Conservation (phyloP, 2,797 vertebrate genomes). For the Acanthiza pusilla region DNA sequence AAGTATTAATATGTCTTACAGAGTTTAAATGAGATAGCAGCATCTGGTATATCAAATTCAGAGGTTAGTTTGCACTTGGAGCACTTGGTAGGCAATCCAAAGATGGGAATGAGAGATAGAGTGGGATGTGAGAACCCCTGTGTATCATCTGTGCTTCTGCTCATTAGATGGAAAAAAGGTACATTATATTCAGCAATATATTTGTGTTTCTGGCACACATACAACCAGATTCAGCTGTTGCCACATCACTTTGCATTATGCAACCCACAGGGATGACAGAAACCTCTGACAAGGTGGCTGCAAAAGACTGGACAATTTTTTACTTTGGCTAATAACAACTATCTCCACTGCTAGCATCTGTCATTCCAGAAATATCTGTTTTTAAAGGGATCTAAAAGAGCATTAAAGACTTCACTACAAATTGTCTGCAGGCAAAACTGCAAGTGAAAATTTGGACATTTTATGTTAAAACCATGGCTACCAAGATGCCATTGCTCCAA, state of each 20-base stretch:
- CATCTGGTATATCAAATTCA: neutral
- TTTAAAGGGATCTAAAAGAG: neutral
- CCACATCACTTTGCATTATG: neutral
- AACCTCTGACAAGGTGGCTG: neutral
- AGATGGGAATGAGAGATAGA: neutral
- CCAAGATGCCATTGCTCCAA: neutral
- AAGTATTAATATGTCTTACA: neutral
- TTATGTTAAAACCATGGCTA: neutral
- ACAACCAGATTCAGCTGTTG: neutral
- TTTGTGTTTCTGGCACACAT: neutral
- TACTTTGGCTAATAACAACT: neutral
- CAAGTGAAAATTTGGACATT: neutral
- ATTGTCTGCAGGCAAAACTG: neutral
- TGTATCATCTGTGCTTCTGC: neutral
- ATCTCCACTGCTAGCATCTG: neutral
- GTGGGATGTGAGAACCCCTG: conserved; percentile 11
- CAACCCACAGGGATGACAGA: neutral
- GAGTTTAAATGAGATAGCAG: neutral
- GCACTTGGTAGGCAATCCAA: neutral
- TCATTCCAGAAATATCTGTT: neutral
- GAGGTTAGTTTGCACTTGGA: conserved; percentile 8
- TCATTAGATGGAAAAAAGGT: conserved; percentile 9
- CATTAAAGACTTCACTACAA: neutral
- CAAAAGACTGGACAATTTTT: neutral
- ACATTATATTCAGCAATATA: conserved; percentile 4